Conservation (phyloP, 2,888 invertebrate species). For the Kuschelorhynchus macadamiae region DNA sequence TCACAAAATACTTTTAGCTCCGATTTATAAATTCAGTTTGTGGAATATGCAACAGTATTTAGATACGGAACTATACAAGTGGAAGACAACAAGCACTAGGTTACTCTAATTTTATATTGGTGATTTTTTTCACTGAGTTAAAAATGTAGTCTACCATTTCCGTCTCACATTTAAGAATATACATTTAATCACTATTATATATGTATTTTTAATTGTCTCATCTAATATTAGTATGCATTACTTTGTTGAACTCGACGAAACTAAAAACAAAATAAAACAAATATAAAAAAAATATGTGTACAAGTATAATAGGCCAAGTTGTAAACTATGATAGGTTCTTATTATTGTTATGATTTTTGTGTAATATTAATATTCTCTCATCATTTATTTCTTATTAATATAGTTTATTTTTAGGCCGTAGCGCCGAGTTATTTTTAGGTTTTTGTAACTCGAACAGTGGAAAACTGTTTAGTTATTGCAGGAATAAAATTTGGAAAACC, state of each 20-base stretch:
- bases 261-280: slow-evolving; percentile 17
- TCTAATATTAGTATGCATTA: no score
- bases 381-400: slow-evolving; percentile 46
- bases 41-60: not conserved
- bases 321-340: slow-evolving; percentile 41
- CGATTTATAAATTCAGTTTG: no score
- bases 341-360: slow-evolving; percentile 32
- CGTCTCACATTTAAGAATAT: no score
- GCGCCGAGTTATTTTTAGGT: slow-evolving; percentile 38
- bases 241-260: not conserved
- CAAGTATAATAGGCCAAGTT: slow-evolving; percentile 40
- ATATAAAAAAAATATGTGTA: slow-evolving; percentile 34
- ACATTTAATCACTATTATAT: no score
- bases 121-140: no score
- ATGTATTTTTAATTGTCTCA: no score
- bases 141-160: no score
- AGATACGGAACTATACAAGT: not conserved
- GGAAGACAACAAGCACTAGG: no score
- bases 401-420: slow-evolving; percentile 37
- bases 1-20: no score
- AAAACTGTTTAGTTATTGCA: slow-evolving; percentile 29
- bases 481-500: slow-evolving; percentile 14
- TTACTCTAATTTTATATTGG: no score
- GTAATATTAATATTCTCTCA: slow-evolving; percentile 39
- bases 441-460: slow-evolving; percentile 36